These are phyloP conservation scores for Craniophora ligustri DNA, from an alignment of 2,888 invertebrate genomes.

Conservation along the genomic window DNA sequence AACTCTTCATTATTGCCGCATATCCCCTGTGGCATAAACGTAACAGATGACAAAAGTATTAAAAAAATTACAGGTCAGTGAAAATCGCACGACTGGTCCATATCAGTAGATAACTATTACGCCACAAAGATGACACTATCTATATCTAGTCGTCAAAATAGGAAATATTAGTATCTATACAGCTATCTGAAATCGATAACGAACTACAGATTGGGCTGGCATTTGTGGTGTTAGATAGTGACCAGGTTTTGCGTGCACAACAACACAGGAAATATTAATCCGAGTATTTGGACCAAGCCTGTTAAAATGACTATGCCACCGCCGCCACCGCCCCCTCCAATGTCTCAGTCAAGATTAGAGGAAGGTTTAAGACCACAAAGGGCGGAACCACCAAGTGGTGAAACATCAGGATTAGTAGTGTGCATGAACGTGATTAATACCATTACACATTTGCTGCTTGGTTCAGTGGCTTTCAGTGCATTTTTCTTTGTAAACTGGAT, in stretches of 20 bases:
- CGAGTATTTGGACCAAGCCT: not conserved
- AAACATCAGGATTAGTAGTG: conserved; percentile 37
- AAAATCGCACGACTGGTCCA: not conserved
- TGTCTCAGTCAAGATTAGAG: conserved; percentile 39
- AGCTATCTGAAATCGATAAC: conserved; percentile 38
- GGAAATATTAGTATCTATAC: conserved; percentile 25
- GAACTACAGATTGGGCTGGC: conserved; percentile 9
- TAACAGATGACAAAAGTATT: too few relatives aligned
- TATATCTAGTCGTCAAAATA: conserved; percentile 19
- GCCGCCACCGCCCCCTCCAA: conserved; percentile 35
- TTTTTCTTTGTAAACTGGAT: conserved; percentile 44
- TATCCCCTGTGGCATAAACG: too few relatives aligned
- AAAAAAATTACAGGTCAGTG: not conserved
- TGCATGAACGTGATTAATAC: conserved; percentile 58
- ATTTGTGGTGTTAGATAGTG: conserved; percentile 3
- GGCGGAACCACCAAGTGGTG: conserved; percentile 12
- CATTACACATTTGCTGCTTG: conserved; percentile 62
- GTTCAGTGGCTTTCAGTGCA: conserved; percentile 59
- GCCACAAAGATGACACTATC: conserved; percentile 21
- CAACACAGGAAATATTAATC: not conserved
- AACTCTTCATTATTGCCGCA: too few relatives aligned
- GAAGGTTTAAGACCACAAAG: conserved; percentile 20
- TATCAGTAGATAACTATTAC: conserved; percentile 20
- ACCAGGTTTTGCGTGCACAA: not conserved
- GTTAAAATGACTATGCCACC: conserved; percentile 45